These are phyloP conservation scores for Calliopum simillimum DNA, from an alignment of 2,888 invertebrate genomes.

Conservation along the genomic window DNA sequence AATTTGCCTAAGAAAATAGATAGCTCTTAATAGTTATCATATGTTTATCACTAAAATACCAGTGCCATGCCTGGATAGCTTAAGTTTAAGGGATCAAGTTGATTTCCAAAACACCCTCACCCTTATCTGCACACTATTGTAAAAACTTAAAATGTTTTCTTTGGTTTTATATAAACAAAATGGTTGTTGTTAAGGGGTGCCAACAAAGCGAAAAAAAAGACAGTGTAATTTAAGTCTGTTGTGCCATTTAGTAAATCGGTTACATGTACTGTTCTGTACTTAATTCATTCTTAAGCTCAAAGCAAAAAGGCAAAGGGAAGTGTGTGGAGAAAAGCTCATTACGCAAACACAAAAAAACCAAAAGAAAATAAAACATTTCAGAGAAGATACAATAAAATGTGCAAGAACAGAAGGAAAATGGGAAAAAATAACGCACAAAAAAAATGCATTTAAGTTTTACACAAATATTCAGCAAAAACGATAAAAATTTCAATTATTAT, in stretches of 20 bases:
- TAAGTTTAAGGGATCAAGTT: too few species aligned
- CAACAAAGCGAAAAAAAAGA: background rate
- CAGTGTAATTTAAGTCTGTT: background rate
- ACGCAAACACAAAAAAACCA: background rate
- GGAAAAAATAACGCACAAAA: background rate
- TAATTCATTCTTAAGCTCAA: background rate
- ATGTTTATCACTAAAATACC: too few species aligned
- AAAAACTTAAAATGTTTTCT: too few species aligned
- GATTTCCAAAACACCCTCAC: too few species aligned
- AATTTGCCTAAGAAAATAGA: too few species aligned
- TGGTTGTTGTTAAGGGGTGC: background rate
- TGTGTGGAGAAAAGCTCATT: slow-evolving; percentile 25
- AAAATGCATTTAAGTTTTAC: background rate
- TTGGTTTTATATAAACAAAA: too few species aligned
- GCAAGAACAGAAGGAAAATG: background rate
- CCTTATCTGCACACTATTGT: too few species aligned
- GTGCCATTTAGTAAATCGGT: slow-evolving; percentile 3
- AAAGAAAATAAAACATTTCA: background rate
- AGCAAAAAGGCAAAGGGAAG: background rate
- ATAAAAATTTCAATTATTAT: background rate
- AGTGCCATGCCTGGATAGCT: too few species aligned
- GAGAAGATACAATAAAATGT: background rate
- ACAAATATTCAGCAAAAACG: background rate
- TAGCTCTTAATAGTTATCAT: too few species aligned
- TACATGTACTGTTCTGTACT: slow-evolving; percentile 5